These are phyloP conservation scores for Gnathonemus longibarbis DNA, from an alignment of 2,113 vertebrate species.

Conservation along the genomic window DNA sequence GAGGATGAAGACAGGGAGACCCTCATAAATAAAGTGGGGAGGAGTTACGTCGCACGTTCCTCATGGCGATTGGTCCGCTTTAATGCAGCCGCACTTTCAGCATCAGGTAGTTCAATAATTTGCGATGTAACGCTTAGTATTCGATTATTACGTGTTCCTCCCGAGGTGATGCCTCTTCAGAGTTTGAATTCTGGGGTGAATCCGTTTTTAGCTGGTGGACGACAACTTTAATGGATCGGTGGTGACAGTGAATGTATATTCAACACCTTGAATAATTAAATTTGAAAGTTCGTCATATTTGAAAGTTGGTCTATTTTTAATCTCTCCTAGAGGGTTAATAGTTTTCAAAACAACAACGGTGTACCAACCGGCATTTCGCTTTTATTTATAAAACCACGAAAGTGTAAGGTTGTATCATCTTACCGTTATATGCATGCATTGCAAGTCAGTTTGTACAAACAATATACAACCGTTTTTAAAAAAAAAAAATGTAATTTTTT, in stretches of 20 bases:
- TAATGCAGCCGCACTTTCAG: not conserved
- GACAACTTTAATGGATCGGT: not conserved
- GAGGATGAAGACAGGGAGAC: slow-evolving; percentile 31
- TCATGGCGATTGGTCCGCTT: slow-evolving; percentile 57
- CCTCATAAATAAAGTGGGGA: slow-evolving; percentile 65
- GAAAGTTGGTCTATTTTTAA: not conserved
- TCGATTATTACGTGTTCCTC: not conserved
- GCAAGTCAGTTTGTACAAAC: not conserved
- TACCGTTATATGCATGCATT: not conserved
- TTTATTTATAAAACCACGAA: not conserved
- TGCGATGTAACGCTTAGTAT: not conserved
- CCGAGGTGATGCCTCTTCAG: not conserved
- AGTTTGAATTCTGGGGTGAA: not conserved
- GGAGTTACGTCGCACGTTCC: slow-evolving; percentile 54
- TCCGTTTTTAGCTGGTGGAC: not conserved
- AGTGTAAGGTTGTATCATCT: not conserved
- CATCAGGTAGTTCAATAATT: not conserved
- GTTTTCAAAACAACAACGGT: not conserved
- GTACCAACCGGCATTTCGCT: not conserved
- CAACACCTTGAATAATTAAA: not conserved
- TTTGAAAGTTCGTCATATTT: not conserved
- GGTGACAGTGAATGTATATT: not conserved
- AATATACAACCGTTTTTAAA: not conserved
- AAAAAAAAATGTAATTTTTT: not conserved
- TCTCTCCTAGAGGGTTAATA: not conserved